A percentile compares a stretch with the other conserved stretches of the same genome.
Evolutionary conservation across 2,888 invertebrate genomes (phyloP).

Genomic region (Creontiades dilutus): DNA sequence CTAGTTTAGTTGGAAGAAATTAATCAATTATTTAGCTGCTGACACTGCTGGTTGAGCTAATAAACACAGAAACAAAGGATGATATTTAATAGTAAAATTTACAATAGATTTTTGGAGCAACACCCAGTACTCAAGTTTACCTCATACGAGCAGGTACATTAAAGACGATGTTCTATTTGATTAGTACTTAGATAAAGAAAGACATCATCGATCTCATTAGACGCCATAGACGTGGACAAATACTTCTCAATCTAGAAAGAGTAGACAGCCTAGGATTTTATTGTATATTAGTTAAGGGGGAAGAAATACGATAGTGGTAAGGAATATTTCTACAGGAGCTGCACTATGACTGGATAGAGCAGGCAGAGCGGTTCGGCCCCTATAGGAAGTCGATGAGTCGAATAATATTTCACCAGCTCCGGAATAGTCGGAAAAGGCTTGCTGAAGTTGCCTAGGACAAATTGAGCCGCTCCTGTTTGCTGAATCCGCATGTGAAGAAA

Average conservation of each 20-base stretch:
- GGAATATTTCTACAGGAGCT: conserved; percentile 82
- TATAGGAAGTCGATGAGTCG: conserved; percentile 94
- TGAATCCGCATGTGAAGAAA: conserved; percentile 98
- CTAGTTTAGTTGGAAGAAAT: too few relatives aligned
- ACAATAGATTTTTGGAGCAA: too few relatives aligned
- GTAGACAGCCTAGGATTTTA: conserved; percentile 30
- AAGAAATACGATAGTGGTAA: not conserved
- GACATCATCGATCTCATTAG: too few relatives aligned
- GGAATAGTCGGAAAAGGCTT: conserved; percentile 95
- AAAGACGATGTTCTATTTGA: too few relatives aligned
- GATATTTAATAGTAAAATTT: too few relatives aligned
- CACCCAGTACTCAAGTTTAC: too few relatives aligned
- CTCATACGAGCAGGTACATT: too few relatives aligned
- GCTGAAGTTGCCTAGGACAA: conserved; percentile 94
- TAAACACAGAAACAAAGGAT: too few relatives aligned
- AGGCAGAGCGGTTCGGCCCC: conserved; percentile 98
- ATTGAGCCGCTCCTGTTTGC: conserved; percentile 85
- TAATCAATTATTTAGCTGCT: too few relatives aligned
- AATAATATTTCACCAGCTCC: conserved; percentile 96
- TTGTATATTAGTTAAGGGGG: not conserved
- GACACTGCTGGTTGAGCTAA: too few relatives aligned
- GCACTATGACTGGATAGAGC: conserved; percentile 93
- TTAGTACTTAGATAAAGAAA: too few relatives aligned
- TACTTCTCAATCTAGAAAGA: not conserved
- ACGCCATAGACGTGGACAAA: not conserved